phyloP scores from a whole-genome alignment of 2,113 vertebrate genomes.

The Pituophis catenifer region DNA sequence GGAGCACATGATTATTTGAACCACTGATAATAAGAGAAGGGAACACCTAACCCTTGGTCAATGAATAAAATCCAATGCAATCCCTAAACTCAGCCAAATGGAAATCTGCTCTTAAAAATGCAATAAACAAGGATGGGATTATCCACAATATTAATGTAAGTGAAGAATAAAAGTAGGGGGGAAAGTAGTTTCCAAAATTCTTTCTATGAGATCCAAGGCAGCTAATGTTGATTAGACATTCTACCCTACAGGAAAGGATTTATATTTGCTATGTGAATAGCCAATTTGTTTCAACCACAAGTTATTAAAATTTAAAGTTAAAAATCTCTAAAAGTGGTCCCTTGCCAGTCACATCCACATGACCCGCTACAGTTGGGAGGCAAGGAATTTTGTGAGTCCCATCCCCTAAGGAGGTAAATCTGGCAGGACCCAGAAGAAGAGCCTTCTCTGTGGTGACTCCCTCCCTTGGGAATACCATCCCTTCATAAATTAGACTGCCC shows the following conservation, averaged over 20 bases:
- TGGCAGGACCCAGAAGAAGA: background rate
- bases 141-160: background rate
- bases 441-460: background rate
- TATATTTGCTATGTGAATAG: background rate
- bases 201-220: background rate
- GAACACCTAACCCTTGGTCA: background rate
- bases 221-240: background rate
- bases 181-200: background rate
- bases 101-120: background rate
- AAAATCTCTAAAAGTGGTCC: background rate
- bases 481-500: background rate
- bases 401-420: background rate
- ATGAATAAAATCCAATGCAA: background rate
- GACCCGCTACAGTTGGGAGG: background rate
- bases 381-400: background rate
- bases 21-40: background rate
- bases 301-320: background rate
- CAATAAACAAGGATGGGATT: background rate
- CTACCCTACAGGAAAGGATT: background rate
- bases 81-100: background rate
- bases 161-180: background rate
- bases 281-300: background rate
- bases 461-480: background rate
- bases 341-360: background rate
- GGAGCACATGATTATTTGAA: background rate